These are phyloP conservation scores for Darevskia mixta DNA, from an alignment of 2,797 vertebrate genomes.

Conservation along the genomic window DNA sequence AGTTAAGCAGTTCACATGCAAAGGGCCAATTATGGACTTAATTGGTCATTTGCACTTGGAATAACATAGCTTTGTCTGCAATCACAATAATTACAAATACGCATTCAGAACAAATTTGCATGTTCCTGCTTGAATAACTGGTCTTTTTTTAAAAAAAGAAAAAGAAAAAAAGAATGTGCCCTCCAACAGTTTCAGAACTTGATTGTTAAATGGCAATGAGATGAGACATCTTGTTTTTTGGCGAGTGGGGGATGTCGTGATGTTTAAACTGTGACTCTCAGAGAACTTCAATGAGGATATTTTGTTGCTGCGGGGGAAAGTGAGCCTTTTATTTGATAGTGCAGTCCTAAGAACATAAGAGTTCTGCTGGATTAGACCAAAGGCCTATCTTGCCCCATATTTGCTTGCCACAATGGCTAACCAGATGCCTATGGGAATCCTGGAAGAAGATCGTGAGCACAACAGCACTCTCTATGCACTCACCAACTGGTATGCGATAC, in stretches of 20 bases:
- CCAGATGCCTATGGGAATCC: no score
- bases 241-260: no score
- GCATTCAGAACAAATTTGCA: slow-evolving; percentile 32
- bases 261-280: not conserved
- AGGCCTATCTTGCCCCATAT: no score
- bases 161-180: not conserved
- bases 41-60: slow-evolving; percentile 29
- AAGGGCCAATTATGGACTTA: slow-evolving; percentile 31
- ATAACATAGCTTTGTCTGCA: slow-evolving; percentile 27
- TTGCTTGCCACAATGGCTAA: no score
- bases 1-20: slow-evolving; percentile 17
- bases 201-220: not conserved
- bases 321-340: not conserved
- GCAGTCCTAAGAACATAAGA: not conserved
- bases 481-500: no score
- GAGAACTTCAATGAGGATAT: not conserved
- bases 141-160: not conserved
- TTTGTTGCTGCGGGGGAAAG: not conserved
- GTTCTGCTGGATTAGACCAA: no score
- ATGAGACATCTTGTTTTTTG: not conserved
- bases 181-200: not conserved
- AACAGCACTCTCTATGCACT: no score
- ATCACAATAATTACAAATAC: slow-evolving; percentile 37
- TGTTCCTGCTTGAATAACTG: slow-evolving; percentile 20
- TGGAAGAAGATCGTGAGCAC: no score